Base-by-base conservation (phyloP, 2,797 vertebrate species). In the Ficedula albicollis region DNA sequence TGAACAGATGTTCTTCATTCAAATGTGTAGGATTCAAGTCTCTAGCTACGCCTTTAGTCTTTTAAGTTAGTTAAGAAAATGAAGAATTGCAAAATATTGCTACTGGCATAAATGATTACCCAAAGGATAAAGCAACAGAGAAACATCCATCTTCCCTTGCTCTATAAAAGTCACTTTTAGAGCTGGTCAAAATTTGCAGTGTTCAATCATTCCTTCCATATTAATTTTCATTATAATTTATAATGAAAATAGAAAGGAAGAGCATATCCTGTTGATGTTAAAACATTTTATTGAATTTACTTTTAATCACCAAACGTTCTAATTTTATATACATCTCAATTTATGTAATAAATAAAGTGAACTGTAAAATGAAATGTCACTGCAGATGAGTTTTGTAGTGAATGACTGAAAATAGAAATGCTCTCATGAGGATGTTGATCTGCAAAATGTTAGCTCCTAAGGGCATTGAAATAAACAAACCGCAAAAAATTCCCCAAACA, bases 391-490 rank as follows among this genome's bases (percentile, higher is more conserved):
- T 78, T 90, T 85, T 84, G 43, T 51, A 88, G 87, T 72, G 73
- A 91, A 90, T 81, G 89, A 93, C 87, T 93, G 79, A 84, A 95
- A 94, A 90, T 17, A 94, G 83, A 93, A 84, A 88, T 41, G 77
- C 60, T 93, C 66, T 95, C 88, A 49, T 49, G 83, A 94, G 85
- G 83, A 95, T 30, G 72, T 51, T 83, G 88, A 93, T 88, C 83
- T 77, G 62, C 80, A 86, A 88, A 95, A 96, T 75, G 86, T 64
- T 87, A 94, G 46, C 68, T 94, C 86, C 75, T 90, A 74, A 68
- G 92, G 92, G 84, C 75, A 95, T 27, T 70, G 81, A 87, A 90
- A 90, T 79, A 95, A 96, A 93, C 88, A 92, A 94, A 89, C 54
- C 2, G 13, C 81, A 89, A 82, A 90, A 90, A 89, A 64, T 60